Base-by-base conservation (phyloP, 2,113 vertebrate species). In the Apodemus sylvaticus region DNA sequence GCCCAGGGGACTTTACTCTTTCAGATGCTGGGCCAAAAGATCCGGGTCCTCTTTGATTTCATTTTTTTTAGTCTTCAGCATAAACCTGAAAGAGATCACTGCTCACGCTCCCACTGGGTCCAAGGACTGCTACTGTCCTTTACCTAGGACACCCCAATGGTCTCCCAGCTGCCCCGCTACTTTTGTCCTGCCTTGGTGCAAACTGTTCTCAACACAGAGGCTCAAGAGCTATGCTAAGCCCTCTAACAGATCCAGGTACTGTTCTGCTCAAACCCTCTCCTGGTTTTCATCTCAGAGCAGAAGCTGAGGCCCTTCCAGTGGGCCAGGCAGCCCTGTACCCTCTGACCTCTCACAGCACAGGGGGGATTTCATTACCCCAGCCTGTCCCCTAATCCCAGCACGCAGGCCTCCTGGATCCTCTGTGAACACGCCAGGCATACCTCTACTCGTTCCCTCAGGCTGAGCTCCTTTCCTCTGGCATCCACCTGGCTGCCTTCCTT, bases 181-280 rank as follows among this genome's bases (percentile, higher is more conserved):
- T 93, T 94, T 66, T 70, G 48, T 81, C 76, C 29, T 90, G 36
- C 12, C 73, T 71, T 51, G 31, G 24, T 70, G 48, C 39, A 77
- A 73, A 53, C 70, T 90, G 48, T 95, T 85, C 92, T 90, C 76
- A 79, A 74, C 31, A 79, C 12, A 45, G 86, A 88, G 81, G 71
- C 11, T 82, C 95, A 45, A 93, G 24, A 14, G 24, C 66, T 53
- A 6, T 76, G 42, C 51, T 79, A 85, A 92, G 58, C 5, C 13
- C 45, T 58, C 0, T 48, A 66, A n/a, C 20, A 90, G 34, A 66
- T 39, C 55, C 60, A 7, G 42, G 58, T 45, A 55, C 42, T n/a
- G 45, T 66, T 96, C 53, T 58, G 64, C 26, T 82, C 58, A 76
- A 87, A 81, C 8, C 20, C 45, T 64, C 34, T 9, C 31, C 51